Conservation (phyloP, 2,888 invertebrate genomes). For the Vanessa cardui region DNA sequence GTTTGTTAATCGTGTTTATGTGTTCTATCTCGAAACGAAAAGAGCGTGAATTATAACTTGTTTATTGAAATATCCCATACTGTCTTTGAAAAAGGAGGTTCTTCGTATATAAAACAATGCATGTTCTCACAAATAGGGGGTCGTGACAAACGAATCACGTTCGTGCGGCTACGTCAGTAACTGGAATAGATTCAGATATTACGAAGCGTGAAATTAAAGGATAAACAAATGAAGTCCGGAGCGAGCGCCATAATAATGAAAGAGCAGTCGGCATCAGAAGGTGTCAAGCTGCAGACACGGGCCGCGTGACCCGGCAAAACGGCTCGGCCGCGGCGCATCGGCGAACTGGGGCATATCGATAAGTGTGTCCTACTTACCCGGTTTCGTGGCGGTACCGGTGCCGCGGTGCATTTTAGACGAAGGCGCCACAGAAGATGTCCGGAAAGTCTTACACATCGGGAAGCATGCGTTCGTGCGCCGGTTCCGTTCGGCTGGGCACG, state of each 20-base stretch:
- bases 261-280: constrained; percentile 76
- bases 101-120: constrained; percentile 57
- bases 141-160: constrained; percentile 71
- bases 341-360: constrained; percentile 78
- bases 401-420: constrained; percentile 58
- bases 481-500: constrained; percentile 70
- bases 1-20: constrained; percentile 22
- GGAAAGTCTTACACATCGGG: constrained; percentile 81
- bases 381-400: constrained; percentile 49
- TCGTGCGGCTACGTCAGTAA: constrained; percentile 72
- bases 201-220: constrained; percentile 78
- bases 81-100: constrained; percentile 12
- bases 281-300: constrained; percentile 77
- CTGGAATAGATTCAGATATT: constrained; percentile 76
- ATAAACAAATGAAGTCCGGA: constrained; percentile 79
- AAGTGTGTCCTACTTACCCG: constrained; percentile 77
- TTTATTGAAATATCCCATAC: constrained; percentile 1
- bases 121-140: constrained; percentile 57
- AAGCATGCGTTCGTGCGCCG: constrained; percentile 77
- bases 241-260: constrained; percentile 74
- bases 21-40: constrained; percentile 15
- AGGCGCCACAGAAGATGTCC: constrained; percentile 72
- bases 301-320: constrained; percentile 70
- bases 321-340: constrained; percentile 64
- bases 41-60: constrained; percentile 13